Evolutionary conservation across 1,140 invertebrate species (phyloP), one percentile per base, ranked within the genome.

Genomic region (Drosophila tani): DNA sequence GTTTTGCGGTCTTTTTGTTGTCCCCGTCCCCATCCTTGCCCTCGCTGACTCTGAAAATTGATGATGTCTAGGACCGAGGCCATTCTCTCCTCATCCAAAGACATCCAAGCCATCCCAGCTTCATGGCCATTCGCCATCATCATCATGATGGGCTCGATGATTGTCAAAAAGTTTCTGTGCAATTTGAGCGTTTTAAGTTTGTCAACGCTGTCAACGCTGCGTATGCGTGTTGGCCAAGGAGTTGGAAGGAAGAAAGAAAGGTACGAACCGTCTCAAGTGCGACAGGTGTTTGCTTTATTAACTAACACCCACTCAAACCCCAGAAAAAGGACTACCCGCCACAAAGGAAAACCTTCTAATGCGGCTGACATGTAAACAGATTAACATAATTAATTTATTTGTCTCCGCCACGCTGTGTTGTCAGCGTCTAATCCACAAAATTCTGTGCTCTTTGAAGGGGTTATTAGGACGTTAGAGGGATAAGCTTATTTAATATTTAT

Each of bases 381-480:
- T 88, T 88, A 88, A 84, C 85, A 88, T 88, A 88, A 88, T 88
- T 88, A 88, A 88, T 88, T 88, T 90, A 88, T 88, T 81, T 79
- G 85, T 46, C 38, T 65, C 47, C 49, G 58, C 75, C 58, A 50
- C 11, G 17, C 9, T 21, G 58, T 71, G 58, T 71, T 86, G 79
- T 86, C 70, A 45, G 46, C 68, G 53, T 49, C 67, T 87, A 78
- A 82, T 75, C 73, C 51, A 8, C n/a, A 81, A 80, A 69, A 69
- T 81, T 69, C 66, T 78, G 7, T 56, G 40, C 12, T 15, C 32
- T 46, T 2, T n/a, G 5, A 11, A 0, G 2, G 27, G 24, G 12
- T 17, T 24, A 9, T 21, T 56, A 15, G 0, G 9, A 19, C 5
- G n/a, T n/a, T 60, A 5, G 38, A n/a, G 5, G 32, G 3, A 15